Evolutionary conservation across 2,888 invertebrate species (phyloP), one percentile per base, ranked within the genome.

Genomic region (Synanthedon andrenaeformis): DNA sequence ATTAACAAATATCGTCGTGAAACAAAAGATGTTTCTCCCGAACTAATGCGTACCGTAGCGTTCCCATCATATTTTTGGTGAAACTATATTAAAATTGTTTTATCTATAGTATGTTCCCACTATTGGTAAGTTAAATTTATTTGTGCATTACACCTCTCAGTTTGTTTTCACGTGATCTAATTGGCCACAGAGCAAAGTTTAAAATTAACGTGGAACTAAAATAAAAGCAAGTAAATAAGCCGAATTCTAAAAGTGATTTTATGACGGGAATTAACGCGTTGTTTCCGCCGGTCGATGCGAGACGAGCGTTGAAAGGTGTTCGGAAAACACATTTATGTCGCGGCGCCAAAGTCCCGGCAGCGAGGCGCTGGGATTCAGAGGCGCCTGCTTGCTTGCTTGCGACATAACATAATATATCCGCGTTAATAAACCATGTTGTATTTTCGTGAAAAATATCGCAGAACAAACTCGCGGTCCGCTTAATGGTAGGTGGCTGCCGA

Each of bases 181-280:
- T 83, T 83, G 81, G 82, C 81, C 75, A 74, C 79, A 70, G 75
- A 72, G 71, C 71, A 76, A 69, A 65, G 82, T 84, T 83, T 82
- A 86, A 86, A 87, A 85, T 83, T 80, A 85, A 82, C 84, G 79
- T 80, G 79, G 72, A 79, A 77, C 84, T 82, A 78, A 85, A 85
- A 87, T 85, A 84, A 85, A 86, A 85, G 83, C 79, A 86, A 84
- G 84, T 85, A 86, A 86, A 86, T 85, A 85, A 84, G 82, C 84
- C 80, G 82, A 83, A 84, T 86, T 84, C 87, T 86, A 85, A 86
- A 86, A 83, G 78, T 79, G 87, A 86, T 86, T 87, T 87, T 86
- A 87, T 84, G 86, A 86, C 85, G 84, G 82, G 86, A 86, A 86
- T 86, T 86, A 87, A 87, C 87, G 85, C 79, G 85, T 86, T 84